phyloP scores from a whole-genome alignment of 2,888 invertebrate species.

The Epirrita christyi region DNA sequence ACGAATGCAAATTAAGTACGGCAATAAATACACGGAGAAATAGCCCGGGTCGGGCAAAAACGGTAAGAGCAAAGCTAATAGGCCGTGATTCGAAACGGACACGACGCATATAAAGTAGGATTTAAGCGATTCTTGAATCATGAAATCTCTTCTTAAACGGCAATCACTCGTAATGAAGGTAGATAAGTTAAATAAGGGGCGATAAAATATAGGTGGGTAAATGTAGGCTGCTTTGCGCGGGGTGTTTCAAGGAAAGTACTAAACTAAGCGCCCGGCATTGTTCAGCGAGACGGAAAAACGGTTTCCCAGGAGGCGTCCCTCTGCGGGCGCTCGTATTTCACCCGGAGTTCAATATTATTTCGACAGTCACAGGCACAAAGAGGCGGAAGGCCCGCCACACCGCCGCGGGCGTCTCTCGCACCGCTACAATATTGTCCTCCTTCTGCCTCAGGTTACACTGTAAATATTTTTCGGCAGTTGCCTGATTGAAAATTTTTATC shows the following conservation, averaged over 20 bases:
- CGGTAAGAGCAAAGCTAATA: slow-evolving; percentile 54
- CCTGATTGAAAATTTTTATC: slow-evolving; percentile 83
- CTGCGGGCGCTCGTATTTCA: slow-evolving; percentile 80
- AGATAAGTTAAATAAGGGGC: slow-evolving; percentile 33
- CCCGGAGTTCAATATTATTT: slow-evolving; percentile 82
- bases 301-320: slow-evolving; percentile 74
- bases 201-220: slow-evolving; percentile 37
- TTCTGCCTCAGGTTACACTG: slow-evolving; percentile 79
- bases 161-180: slow-evolving; percentile 39
- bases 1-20: slow-evolving; percentile 73
- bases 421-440: slow-evolving; percentile 81
- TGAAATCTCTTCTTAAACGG: slow-evolving; percentile 42
- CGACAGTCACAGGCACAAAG: slow-evolving; percentile 76
- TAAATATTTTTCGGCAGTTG: slow-evolving; percentile 82
- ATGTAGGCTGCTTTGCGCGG: slow-evolving; percentile 43
- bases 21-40: slow-evolving; percentile 69
- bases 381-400: slow-evolving; percentile 73
- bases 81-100: slow-evolving; percentile 56
- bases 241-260: slow-evolving; percentile 59
- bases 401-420: slow-evolving; percentile 73
- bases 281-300: slow-evolving; percentile 79
- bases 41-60: slow-evolving; percentile 58
- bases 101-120: slow-evolving; percentile 52
- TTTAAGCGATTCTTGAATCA: slow-evolving; percentile 48
- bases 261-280: slow-evolving; percentile 74